Evolutionary conservation across 2,113 vertebrate species (phyloP), one percentile per base, ranked within the genome.

Genomic region (Ovis aries): DNA sequence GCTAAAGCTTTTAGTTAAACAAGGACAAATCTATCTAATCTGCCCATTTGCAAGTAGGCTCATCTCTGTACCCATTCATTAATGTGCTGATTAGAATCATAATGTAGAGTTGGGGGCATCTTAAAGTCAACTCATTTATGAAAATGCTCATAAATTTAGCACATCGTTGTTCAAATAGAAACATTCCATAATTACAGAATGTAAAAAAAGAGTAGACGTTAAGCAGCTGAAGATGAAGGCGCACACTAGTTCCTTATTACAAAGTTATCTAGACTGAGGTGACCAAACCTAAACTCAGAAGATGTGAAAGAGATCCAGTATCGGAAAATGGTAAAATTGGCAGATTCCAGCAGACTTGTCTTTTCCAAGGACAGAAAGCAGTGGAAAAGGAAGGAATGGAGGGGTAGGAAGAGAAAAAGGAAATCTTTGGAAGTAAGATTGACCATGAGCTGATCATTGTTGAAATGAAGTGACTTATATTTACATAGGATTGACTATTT

Each of bases 1-100:
- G 97, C 90, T 97, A 97, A 97, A 97, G 97, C 97, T 97, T 98
- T 98, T 97, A 93, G 97, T 96, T 97, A 98, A 97, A 98, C 95
- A 98, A 97, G 89, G 83, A 95, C 89, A 97, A 97, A 95, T 94
- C 87, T 93, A 93, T 91, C 84, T 93, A 95, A 97, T 96, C 96
- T 95, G 86, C 87, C 93, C 95, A 97, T 97, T 95, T 97, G 96
- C 97, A 97, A 97, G 97, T 91, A 95, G 89, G 86, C 97, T 97
- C 93, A 88, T 98, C 97, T 97, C 98, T 93, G 52, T 27, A 97
- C 83, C 91, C 93, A 2, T 91, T 98, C 97, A 97, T 97, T 98
- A 98, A 97, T 90, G 91, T 17, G 55, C 96, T 98, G 98, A 97
- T 98, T 98, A 96, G 97, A 98, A 97, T 97, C 94, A 62, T 83